Evolutionary conservation across 2,797 vertebrate genomes (phyloP).

Genomic region (Phoxinus dragarum): DNA sequence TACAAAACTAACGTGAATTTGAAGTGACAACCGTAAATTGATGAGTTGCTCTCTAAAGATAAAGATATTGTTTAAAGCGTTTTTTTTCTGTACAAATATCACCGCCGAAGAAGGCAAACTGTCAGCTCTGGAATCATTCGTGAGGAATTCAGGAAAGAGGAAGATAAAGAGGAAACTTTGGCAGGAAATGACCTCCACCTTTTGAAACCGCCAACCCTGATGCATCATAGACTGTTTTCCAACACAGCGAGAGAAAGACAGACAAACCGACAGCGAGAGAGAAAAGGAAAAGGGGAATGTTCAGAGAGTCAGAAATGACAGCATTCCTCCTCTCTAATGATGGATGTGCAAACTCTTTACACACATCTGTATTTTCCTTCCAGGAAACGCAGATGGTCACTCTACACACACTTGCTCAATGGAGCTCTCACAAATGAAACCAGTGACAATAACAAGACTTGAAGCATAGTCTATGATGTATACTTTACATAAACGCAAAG

Average conservation of each 20-base stretch:
- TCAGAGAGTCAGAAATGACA: constrained; percentile 50
- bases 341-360: constrained; percentile 46
- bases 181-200: constrained; percentile 86
- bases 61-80: constrained; percentile 2
- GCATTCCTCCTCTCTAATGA: constrained; percentile 17
- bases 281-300: constrained; percentile 30
- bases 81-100: constrained; percentile 30
- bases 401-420: neutral
- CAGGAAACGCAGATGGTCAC: constrained; percentile 46
- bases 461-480: constrained; percentile 42
- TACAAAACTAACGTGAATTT: neutral
- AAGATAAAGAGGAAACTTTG: constrained; percentile 83
- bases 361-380: constrained; percentile 25
- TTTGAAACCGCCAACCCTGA: constrained; percentile 71
- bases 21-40: neutral
- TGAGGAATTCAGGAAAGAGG: constrained; percentile 82
- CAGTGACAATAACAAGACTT: constrained; percentile 49
- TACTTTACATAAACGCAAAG: neutral
- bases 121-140: constrained; percentile 63
- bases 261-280: constrained; percentile 26
- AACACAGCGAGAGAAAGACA: constrained; percentile 57
- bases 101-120: constrained; percentile 30
- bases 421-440: neutral
- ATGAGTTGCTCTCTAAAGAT: constrained; percentile 1
- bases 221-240: constrained; percentile 73